These are phyloP conservation scores for Cnemophilus loriae DNA, from an alignment of 2,113 vertebrate species.

Conservation along the genomic window DNA sequence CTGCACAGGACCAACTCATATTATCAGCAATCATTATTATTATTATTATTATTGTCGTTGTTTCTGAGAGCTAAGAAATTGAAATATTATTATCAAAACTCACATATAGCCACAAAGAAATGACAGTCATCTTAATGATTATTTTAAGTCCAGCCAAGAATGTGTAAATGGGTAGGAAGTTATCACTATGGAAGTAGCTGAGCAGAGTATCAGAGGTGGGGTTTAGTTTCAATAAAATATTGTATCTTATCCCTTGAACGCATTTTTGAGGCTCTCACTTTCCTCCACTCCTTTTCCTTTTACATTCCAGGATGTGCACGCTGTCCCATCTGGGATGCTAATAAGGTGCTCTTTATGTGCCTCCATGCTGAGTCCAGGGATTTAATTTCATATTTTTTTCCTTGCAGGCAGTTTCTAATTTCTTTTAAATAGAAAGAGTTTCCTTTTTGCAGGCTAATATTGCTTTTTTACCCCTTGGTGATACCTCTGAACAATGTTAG, in stretches of 20 bases:
- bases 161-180: neutral
- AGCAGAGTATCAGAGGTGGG: neutral
- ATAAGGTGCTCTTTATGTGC: neutral
- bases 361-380: neutral
- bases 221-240: neutral
- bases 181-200: neutral
- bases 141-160: neutral
- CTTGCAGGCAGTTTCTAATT: neutral
- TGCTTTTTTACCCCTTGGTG: neutral
- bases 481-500: rapidly evolving
- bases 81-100: neutral
- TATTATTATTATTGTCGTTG: neutral
- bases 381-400: neutral
- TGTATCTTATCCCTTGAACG: neutral
- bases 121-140: neutral
- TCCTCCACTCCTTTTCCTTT: neutral
- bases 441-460: neutral
- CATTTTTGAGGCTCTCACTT: neutral
- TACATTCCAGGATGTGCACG: neutral
- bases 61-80: neutral
- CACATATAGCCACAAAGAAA: neutral
- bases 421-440: neutral
- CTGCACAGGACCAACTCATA: neutral
- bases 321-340: neutral
- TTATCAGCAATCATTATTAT: neutral